Percentiles rank a stretch among this genome's conserved stretches.
Evolutionary conservation across 2,888 invertebrate species (phyloP).

Genomic region (Sipha maydis): DNA sequence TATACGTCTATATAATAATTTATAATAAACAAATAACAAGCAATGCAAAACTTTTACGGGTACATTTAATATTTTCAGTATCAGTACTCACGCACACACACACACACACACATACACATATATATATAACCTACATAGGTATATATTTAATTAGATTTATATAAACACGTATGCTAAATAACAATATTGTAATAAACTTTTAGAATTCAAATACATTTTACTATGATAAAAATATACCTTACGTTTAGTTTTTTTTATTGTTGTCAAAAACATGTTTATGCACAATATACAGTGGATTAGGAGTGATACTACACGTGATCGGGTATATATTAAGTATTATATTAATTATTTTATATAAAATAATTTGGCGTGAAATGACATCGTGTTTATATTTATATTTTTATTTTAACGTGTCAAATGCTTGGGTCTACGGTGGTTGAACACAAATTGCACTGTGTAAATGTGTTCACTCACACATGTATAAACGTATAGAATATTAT

Average conservation of each 20-base stretch:
- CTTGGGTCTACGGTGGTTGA: background rate
- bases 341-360: background rate
- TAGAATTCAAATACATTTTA: background rate
- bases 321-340: no score
- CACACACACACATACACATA: no score
- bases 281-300: no score
- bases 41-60: no score
- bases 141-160: no score
- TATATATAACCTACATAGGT: background rate
- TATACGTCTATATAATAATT: no score
- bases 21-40: no score
- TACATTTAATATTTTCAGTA: no score
- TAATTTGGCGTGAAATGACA: constrained; percentile 10
- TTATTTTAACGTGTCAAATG: constrained; percentile 2
- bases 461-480: constrained; percentile 20
- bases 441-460: constrained; percentile 38
- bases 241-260: background rate
- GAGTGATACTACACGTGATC: no score
- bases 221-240: background rate
- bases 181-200: background rate
- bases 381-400: background rate
- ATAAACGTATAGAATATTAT: background rate
- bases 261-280: no score
- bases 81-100: no score
- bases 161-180: background rate